A percentile compares a stretch with the other conserved stretches of the same genome.
phyloP scores from a whole-genome alignment of 2,113 vertebrate genomes.

The Gambusia affinis region DNA sequence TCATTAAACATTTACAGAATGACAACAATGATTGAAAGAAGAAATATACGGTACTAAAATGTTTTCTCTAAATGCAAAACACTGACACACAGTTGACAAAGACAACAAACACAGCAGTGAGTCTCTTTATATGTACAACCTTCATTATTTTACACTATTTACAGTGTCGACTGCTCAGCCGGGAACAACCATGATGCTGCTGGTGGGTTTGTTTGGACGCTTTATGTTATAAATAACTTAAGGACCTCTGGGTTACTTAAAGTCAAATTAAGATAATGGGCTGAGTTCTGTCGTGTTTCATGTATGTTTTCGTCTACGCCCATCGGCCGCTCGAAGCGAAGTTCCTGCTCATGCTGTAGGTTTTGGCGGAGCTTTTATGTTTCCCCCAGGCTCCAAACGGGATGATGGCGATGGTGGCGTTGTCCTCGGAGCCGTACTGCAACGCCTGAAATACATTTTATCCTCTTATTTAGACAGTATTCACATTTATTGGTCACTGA shows the following conservation, averaged over 20 bases:
- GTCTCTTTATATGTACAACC: constrained; percentile 34
- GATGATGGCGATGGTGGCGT: constrained; percentile 87
- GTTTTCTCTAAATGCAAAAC: neutral
- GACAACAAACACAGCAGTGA: neutral
- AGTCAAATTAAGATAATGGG: neutral
- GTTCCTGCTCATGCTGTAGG: constrained; percentile 67
- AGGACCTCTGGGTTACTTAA: neutral
- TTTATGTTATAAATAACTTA: neutral
- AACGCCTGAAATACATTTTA: constrained; percentile 77
- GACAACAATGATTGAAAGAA: too few species aligned
- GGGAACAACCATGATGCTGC: neutral
- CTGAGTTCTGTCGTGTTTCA: neutral
- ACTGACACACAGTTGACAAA: neutral
- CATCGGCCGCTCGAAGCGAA: constrained; percentile 91
- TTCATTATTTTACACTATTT: constrained; percentile 34
- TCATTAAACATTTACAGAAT: too few species aligned
- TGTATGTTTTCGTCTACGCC: constrained; percentile 75
- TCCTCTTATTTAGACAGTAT: neutral
- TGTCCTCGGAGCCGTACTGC: constrained; percentile 93
- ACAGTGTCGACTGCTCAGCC: neutral
- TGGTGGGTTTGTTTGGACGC: too few species aligned
- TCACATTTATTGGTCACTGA: neutral
- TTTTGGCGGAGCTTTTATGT: constrained; percentile 74
- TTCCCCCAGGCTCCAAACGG: constrained; percentile 95
- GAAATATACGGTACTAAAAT: neutral